Base-by-base conservation (phyloP, 2,113 vertebrate species). In the Aepyceros melampus region DNA sequence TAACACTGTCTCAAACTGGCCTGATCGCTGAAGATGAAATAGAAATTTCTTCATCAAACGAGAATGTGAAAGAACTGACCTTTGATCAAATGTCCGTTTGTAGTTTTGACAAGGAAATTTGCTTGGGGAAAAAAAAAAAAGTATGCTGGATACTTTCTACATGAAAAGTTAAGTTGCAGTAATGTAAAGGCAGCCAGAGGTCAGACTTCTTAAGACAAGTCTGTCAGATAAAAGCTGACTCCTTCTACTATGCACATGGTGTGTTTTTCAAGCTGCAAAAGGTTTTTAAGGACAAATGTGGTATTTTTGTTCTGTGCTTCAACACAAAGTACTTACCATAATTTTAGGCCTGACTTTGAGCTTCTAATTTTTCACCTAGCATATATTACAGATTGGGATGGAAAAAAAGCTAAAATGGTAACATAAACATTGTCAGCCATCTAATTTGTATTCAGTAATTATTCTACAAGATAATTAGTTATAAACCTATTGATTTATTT, bases 81-180 rank as follows among this genome's bases (percentile, higher is more conserved):
- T 99, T 99, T 99, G 99, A 99, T 99, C 99, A 99, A 98, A 97
- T 93, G 95, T 96, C 97, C 82, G 97, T 99, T 99, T 99, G 99
- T 99, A 99, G 99, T 99, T 99, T 99, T 99, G 99, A 99, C 99
- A 99, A 98, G 98, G 95, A 99, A 99, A 99, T 99, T 99, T 99
- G 99, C 99, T 99, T 99, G 98, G 23, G 21, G 0, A 98, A 98
- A 98, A 98, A 99, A 99, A 98, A 99, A 98, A 99, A 98, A 98
- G 97, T 98, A 98, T 98, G 96, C 98, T 95, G 98, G 99, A 99
- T 97, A 98, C 95, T 98, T 98, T 98, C 82, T 92, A 94, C 85
- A 94, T 98, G 97, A 98, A 98, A 98, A 98, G 98, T 98, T 99
- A 99, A 99, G 98, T 99, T 98, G 97, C 97, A 98, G 98, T 97